phyloP scores from a whole-genome alignment of 2,797 vertebrate species.

The Argentina silus region DNA sequence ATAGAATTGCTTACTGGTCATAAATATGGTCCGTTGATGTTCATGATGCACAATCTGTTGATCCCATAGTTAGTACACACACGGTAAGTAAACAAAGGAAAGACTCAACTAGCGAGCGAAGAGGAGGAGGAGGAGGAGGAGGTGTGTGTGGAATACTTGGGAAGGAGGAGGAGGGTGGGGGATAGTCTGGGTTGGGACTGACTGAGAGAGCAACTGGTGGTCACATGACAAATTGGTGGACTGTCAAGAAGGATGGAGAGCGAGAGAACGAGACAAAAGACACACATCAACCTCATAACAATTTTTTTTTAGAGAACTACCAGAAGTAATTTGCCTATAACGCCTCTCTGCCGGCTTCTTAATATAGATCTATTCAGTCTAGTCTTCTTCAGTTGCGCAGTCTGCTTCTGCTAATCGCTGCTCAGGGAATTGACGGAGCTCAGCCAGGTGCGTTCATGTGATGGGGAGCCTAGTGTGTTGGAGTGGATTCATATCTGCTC shows the following conservation, averaged over 20 bases:
- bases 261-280: too few species aligned
- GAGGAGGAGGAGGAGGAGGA: conserved; percentile 84
- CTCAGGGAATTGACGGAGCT: too few species aligned
- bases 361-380: too few species aligned
- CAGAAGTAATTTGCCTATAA: too few species aligned
- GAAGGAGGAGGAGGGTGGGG: conserved; percentile 71
- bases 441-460: too few species aligned
- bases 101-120: conserved; percentile 84
- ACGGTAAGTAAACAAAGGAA: conserved; percentile 78
- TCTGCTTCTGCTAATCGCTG: neutral
- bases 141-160: conserved; percentile 77
- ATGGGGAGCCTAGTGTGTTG: too few species aligned
- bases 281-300: too few species aligned
- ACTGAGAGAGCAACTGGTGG: neutral
- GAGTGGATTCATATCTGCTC: too few species aligned
- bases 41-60: conserved; percentile 14
- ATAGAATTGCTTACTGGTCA: conserved; percentile 56
- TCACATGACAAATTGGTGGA: conserved; percentile 73
- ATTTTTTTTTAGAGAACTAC: too few species aligned
- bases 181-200: conserved; percentile 32
- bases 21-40: conserved; percentile 41
- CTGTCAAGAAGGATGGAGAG: neutral
- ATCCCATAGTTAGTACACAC: conserved; percentile 69
- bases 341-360: too few species aligned
- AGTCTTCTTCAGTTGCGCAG: neutral